Conservation (phyloP, 2,888 invertebrate genomes). For the Blastobasis adustella region DNA sequence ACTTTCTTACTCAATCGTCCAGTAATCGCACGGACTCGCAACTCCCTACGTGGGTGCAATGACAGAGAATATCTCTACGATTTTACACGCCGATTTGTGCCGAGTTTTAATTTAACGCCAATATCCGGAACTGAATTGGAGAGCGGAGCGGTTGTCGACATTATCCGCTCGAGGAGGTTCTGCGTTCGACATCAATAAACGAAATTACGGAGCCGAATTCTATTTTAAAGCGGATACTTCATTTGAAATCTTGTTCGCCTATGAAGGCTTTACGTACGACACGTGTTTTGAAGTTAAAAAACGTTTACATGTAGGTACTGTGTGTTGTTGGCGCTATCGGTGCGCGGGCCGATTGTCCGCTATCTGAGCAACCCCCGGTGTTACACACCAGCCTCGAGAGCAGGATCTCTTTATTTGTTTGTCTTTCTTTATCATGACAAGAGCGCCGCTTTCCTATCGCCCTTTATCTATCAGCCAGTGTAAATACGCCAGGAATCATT, state of each 20-base stretch:
- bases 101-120: conserved; percentile 24
- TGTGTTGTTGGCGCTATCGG: neutral
- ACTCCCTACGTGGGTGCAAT: no score
- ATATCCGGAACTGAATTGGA: conserved; percentile 35
- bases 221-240: no score
- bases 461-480: conserved; percentile 62
- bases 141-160: conserved; percentile 13
- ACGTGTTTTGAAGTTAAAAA: neutral
- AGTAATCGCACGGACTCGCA: neutral
- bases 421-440: conserved; percentile 54
- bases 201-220: conserved; percentile 15
- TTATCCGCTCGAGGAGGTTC: conserved; percentile 13
- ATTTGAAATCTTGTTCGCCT: neutral
- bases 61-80: neutral
- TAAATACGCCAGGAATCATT: conserved; percentile 56
- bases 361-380: conserved; percentile 50
- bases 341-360: conserved; percentile 6
- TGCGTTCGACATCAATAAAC: conserved; percentile 26
- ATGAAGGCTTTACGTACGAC: neutral
- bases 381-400: conserved; percentile 48
- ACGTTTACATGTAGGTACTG: neutral
- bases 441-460: conserved; percentile 56
- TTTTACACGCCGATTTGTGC: conserved; percentile 2
- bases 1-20: conserved; percentile 4
- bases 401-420: conserved; percentile 55